Base-by-base conservation (phyloP, 1,140 invertebrate genomes). In the Parasteatoda tepidariorum region DNA sequence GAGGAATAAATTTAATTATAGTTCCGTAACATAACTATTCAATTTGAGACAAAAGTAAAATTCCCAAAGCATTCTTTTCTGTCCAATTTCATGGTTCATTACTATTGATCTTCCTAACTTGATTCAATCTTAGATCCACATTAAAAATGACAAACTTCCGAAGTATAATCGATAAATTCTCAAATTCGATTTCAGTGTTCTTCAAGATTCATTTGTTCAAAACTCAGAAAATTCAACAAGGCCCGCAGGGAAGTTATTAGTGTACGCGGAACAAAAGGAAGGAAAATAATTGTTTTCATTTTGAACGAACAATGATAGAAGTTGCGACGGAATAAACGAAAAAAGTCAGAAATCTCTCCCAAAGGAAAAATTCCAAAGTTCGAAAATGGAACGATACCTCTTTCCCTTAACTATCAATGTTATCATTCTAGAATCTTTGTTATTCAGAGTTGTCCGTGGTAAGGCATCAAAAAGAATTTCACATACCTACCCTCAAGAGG, bases 351-450 rank as follows among this genome's bases (percentile, higher is more conserved):
- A 61, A 74, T 61, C 30, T 28, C 55, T 57, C 30, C 3, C 9
- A 34, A 61, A 61, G n/a, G 55, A 74, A 67, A 31, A 61, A 22
- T 26, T 74, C 7, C 15, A 68, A 48, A 70, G 11, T 30, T n/a
- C 24, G 11, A 28, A 48, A 48, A 48, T 22, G 11, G 59, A 13
- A 61, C 59, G 11, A 26, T 61, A 30, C 59, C 4, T 13, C 57
- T 24, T 24, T 61, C n/a, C 41, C 70, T 33, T 73, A 73, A 73
- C 70, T 73, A 73, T 73, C 54, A 57, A 31, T 59, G 70, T 28
- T 59, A 73, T 73, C 54, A 73, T 73, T 28, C 59, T 13, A 4
- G 59, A 61, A 24, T 24, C 59, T 57, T 73, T 73, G 70, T 57
- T 73, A 73, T 73, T 73, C 54, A 73, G 70, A 73, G 55, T 73